Conservation (phyloP, 2,797 vertebrate genomes). For the Falco peregrinus region DNA sequence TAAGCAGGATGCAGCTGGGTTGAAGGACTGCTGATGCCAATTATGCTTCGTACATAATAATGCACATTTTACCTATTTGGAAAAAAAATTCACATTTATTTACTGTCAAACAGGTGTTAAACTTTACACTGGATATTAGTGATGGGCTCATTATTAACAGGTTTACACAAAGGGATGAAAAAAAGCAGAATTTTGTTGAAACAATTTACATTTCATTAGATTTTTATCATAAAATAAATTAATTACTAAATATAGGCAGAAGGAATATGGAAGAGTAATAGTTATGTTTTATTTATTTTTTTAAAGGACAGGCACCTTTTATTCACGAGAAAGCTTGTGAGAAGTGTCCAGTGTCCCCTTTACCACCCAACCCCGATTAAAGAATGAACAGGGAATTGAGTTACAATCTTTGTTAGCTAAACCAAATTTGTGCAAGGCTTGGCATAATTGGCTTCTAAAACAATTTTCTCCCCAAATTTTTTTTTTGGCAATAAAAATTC, state of each 20-base stretch:
- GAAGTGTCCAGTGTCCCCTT: constrained; percentile 79
- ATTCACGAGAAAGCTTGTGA: constrained; percentile 81
- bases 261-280: constrained; percentile 87
- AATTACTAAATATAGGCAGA: constrained; percentile 92
- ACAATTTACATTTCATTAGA: constrained; percentile 90
- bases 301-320: constrained; percentile 86
- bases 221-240: constrained; percentile 92
- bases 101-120: constrained; percentile 99
- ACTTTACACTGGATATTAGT: constrained; percentile 99
- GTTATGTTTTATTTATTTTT: constrained; percentile 78
- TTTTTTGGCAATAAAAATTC: constrained; percentile 87
- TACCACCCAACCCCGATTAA: constrained; percentile 63
- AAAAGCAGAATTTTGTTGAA: constrained; percentile 91
- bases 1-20: not conserved
- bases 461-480: constrained; percentile 75
- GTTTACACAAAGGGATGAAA: constrained; percentile 92
- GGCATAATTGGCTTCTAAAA: constrained; percentile 80
- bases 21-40: constrained; percentile 52
- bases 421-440: constrained; percentile 88
- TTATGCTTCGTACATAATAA: constrained; percentile 72
- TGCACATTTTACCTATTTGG: constrained; percentile 83
- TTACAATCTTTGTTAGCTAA: constrained; percentile 81
- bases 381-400: constrained; percentile 81
- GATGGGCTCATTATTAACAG: constrained; percentile 97
- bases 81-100: constrained; percentile 99